Percentiles rank a stretch among this genome's conserved stretches.
These are phyloP conservation scores for Clarias batrachus DNA, from an alignment of 2,113 vertebrate genomes.

Conservation along the genomic window DNA sequence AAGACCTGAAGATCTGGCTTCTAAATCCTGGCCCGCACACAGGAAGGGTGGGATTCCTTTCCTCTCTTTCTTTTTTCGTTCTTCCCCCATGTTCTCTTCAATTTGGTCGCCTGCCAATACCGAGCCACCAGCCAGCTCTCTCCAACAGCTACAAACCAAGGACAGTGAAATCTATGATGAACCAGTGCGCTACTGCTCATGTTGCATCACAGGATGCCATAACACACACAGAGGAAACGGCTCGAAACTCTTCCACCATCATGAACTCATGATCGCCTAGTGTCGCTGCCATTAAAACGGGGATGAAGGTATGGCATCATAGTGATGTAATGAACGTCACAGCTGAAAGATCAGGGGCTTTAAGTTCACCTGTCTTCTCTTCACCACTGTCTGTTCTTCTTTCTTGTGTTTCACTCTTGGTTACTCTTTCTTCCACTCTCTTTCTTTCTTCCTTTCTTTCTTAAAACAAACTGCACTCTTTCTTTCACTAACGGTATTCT, in stretches of 20 bases:
- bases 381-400: not conserved
- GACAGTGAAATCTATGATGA: not conserved
- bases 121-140: not conserved
- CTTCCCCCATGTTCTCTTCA: not conserved
- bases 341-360: not conserved
- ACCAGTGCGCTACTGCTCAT: not conserved
- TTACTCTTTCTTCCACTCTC: too few relatives aligned
- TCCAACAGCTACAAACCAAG: not conserved
- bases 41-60: slow-evolving; percentile 21
- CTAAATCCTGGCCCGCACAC: not conserved
- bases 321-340: not conserved
- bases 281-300: not conserved
- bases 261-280: not conserved
- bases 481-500: not conserved
- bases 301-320: not conserved
- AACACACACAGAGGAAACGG: not conserved
- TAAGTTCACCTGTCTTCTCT: not conserved
- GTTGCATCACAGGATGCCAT: not conserved
- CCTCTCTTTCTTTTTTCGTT: not conserved
- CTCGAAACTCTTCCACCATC: not conserved
- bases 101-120: not conserved
- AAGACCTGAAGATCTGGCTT: not conserved
- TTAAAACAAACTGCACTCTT: not conserved
- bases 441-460: not conserved
- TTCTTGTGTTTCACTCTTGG: not conserved